Base-by-base conservation (phyloP, 2,888 invertebrate species). In the Auanema freiburgensis region DNA sequence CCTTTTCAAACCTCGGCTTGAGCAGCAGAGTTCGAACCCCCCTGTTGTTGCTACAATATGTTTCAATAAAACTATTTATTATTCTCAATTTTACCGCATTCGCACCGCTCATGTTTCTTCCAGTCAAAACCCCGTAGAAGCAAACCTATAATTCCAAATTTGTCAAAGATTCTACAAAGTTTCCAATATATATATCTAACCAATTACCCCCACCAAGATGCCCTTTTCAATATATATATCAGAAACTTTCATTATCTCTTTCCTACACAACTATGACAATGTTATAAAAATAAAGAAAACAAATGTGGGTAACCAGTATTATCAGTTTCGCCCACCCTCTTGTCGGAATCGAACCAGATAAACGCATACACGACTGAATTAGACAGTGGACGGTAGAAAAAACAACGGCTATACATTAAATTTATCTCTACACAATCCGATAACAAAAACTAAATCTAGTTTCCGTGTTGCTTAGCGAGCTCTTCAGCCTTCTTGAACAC, bases 401-500 rank as follows among this genome's bases (percentile, higher is more conserved):
- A 54, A 60, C 54, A 55, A 41, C n/a, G 16, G 60, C 69, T 72
- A 72, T 72, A 72, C 72, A 69, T 72, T 72, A 70, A 74, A 69
- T 74, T 74, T 74, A 74, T 74, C 74, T 66, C 74, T 74, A 72
- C 71, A 62, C 62, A 64, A 71, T 56, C 63, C 60, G 57, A 57
- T 61, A 61, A 52, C 63, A 66, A 67, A 49, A 56, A 62, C 57
- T 57, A 65, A n/a, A 59, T 57, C 60, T 57, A 65, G 50, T 69
- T 69, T 66, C 69, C 62, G 72, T 72, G 72, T 50, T 68, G 70
- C 64, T 72, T 70, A 51, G 72, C 72, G 63, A 92, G 86, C 80
- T 88, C 89, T 82, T 92, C 91, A 64, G 92, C 92, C 86, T 93
- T 93, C 69, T 89, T 88, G 55, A 91, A 87, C 50, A 94, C 96